Base-by-base conservation (phyloP, 2,797 vertebrate species). In the Malurus splendens region DNA sequence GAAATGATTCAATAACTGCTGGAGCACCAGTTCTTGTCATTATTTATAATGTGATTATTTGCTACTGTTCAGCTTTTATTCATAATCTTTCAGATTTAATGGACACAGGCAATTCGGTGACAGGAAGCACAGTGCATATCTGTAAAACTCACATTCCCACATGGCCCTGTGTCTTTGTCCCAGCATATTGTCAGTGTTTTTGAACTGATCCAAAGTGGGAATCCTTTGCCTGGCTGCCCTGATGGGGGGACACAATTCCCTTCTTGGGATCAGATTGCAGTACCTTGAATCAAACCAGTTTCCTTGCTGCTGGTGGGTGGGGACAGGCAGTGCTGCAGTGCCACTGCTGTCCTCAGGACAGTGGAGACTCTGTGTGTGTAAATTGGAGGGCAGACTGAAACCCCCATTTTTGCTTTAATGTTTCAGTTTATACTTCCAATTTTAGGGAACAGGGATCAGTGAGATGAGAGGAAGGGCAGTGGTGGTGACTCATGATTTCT, bases 211-310 rank as follows among this genome's bases (percentile, higher is more conserved):
- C 20, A 6, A 17, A 41, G 39, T 23, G 20, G 18, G 52, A 60
- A 48, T 70, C 20, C 66, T 65, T 61, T 61, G 57, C 36, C 23
- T 61, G 9, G 36, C 36, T 71, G 36, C 27, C 38, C 38, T 59
- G 57, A 20, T 32, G n/a, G 18, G 0, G 5, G 57, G 20, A 28
- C 1, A 3, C 1, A 3, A 45, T 57, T 85, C 15, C 44, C 16
- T 57, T 50, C 24, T 23, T 57, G 27, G 60, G 10, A 32, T 65
- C 52, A 57, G 8, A 12, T 44, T 57, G 59, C n/a, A 20, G 33
- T 36, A 47, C 9, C 47, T 67, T 1, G 20, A 84, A 67, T 42
- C 62, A 75, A 64, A 52, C 8, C 12, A 7, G 0, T 1, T 32
- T 71, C 56, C 28, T 62, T 56, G 39, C 67, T 52, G 20, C 42